phyloP scores from a whole-genome alignment of 2,113 vertebrate species.

The Corythaixoides concolor region DNA sequence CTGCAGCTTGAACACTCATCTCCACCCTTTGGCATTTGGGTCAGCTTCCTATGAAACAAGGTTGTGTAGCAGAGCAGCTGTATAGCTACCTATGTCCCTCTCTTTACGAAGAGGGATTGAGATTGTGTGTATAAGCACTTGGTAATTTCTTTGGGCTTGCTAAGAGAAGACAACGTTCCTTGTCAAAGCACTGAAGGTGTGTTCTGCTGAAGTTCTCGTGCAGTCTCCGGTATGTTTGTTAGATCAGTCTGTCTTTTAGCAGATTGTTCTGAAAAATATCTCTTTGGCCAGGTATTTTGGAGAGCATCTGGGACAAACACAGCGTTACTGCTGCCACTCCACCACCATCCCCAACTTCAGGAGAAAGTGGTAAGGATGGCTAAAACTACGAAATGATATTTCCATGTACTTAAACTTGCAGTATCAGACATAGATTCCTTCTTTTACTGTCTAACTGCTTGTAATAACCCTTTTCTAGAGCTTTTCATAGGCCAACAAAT shows the following conservation, averaged over 20 bases:
- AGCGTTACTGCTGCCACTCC: constrained; percentile 93
- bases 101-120: background rate
- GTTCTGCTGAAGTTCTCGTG: background rate
- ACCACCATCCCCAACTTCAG: constrained; percentile 93
- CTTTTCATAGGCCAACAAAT: background rate
- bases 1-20: background rate
- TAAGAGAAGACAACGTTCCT: background rate
- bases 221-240: background rate
- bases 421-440: background rate
- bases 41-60: rapidly evolving
- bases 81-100: background rate
- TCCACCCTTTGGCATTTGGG: background rate
- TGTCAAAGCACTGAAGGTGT: background rate
- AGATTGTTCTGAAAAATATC: background rate
- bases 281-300: constrained; percentile 86
- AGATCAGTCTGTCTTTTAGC: background rate
- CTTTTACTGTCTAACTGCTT: background rate
- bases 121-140: background rate
- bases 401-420: background rate
- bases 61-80: background rate
- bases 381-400: background rate
- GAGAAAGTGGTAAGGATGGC: constrained; percentile 85
- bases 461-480: background rate
- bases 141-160: background rate
- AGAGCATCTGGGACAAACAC: constrained; percentile 98